Conservation (phyloP, 2,888 invertebrate species). For the Invenusta paracnida region DNA sequence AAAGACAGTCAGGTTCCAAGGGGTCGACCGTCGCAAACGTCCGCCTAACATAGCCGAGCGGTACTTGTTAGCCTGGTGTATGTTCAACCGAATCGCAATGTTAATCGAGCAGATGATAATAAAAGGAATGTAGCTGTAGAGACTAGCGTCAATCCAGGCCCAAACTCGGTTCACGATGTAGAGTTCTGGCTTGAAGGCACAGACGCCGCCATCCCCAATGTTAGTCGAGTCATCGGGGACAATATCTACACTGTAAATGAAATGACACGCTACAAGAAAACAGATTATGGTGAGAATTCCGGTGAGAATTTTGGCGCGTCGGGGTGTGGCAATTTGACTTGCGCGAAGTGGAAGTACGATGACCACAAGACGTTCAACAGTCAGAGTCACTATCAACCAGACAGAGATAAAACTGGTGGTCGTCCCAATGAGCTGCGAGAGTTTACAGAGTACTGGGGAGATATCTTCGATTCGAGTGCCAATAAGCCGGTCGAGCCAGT, state of each 20-base stretch:
- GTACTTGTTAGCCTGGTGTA: constrained; percentile 28
- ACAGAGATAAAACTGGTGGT: constrained; percentile 54
- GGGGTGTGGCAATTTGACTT: constrained; percentile 49
- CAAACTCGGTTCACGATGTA: background rate
- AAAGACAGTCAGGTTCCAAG: background rate
- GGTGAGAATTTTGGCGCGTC: constrained; percentile 52
- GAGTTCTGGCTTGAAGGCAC: constrained; percentile 35
- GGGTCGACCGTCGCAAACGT: background rate
- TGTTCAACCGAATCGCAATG: constrained; percentile 26
- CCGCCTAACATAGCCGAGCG: constrained; percentile 6
- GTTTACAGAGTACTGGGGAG: constrained; percentile 53
- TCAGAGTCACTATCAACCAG: constrained; percentile 57
- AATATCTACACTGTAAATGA: constrained; percentile 51
- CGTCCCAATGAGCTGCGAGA: constrained; percentile 51
- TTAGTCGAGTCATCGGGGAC: background rate
- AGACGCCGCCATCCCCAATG: background rate
- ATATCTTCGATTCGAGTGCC: constrained; percentile 50
- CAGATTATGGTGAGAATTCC: constrained; percentile 49
- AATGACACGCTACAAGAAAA: constrained; percentile 52
- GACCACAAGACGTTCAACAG: constrained; percentile 56
- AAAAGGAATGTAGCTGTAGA: constrained; percentile 40
- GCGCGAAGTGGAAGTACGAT: constrained; percentile 56
- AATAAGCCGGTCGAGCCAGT: constrained; percentile 55
- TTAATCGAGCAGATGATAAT: constrained; percentile 27
- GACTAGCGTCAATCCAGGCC: constrained; percentile 35